Base-by-base conservation (phyloP, 2,113 vertebrate species). In the Ramphastos sulfuratus region DNA sequence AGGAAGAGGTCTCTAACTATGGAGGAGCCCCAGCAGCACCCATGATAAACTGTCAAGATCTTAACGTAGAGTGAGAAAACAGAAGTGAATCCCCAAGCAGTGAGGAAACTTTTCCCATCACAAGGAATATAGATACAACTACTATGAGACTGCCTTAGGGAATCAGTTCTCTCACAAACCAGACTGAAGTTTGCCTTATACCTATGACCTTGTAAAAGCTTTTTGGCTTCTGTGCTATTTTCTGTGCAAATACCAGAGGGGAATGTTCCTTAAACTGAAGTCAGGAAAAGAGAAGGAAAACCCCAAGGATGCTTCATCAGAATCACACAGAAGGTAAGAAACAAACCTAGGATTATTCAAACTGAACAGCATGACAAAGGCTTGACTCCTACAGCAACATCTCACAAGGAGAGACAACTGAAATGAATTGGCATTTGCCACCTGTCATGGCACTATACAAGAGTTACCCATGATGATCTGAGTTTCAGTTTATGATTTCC, bases 381-480 rank as follows among this genome's bases (percentile, higher is more conserved):
- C 5, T 81, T 67, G 56, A 81, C 50, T 75, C 23, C 25, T 65
- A 55, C 30, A 37, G 35, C 27, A 93, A n/a, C 7, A 13, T 2
- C 7, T 30, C 67, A 61, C 11, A 37, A 69, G 7, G 20, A 15
- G 9, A 28, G 8, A 67, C 2, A 16, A n/a, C 0, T n/a, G 30
- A 84, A 86, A 61, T 23, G 21, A 81, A 13, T 11, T 2, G 6
- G 19, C 10, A 39, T 54, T 54, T 15, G 15, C 18, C n/a, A 24
- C 27, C 33, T 17, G 10, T 31, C 37, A 9, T 14, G 15, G 16
- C 35, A 64, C 15, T 44, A 58, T 16, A 39, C 23, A 65, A 12
- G 10, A 37, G 25, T 8, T 7, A 6, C 12, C 21, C 18, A 33
- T 3, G 19, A 42, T 24, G 37, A 54, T 31, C 42, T 0, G 2